Evolutionary conservation across 1,140 invertebrate species (phyloP), one percentile per base, ranked within the genome.

Genomic region (Latrodectus geometricus): DNA sequence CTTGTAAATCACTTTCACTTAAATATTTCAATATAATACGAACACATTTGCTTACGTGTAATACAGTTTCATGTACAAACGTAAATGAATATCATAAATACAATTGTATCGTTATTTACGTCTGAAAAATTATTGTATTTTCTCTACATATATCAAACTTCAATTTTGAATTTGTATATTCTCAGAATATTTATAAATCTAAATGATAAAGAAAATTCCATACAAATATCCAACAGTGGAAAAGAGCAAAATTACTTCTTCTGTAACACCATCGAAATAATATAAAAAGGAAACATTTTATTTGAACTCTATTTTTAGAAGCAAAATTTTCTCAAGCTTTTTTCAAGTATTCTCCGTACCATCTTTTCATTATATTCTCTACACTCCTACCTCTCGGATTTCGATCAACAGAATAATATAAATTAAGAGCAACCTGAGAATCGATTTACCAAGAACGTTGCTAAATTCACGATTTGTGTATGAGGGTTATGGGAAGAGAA

Each of bases 391-490:
- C 68, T 9, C 21, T 69, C n/a, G 21, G 68, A 69, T 69, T 69
- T 69, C 68, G 68, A 69, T 69, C 68, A 69, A 4, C n/a, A n/a
- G 68, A 23, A 65, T n/a, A 11, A 20, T 69, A 69, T 69, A 69
- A 69, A 69, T 69, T 69, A 69, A 69, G 68, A 69, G 17, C 68
- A 69, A 69, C 68, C n/a, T n/a, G 17, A 23, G n/a, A 23, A 69
- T 69, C 68, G 68, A 69, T 69, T 69, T 69, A 0, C 61, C 12
- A 65, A 35, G 35, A 3, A 5, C 11, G 54, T 61, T 61, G 11
- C 54, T 61, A 17, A 61, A 61, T 17, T 61, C 54, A 14, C 54
- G 54, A 61, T 61, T 61, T 17, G 3, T 61, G 54, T 17, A 14
- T 11, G 54, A 61, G 17, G 3, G 54, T 2, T 2, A 61, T 61